Evolutionary conservation across 2,888 invertebrate species (phyloP).

Genomic region (Hydriomena furcata): DNA sequence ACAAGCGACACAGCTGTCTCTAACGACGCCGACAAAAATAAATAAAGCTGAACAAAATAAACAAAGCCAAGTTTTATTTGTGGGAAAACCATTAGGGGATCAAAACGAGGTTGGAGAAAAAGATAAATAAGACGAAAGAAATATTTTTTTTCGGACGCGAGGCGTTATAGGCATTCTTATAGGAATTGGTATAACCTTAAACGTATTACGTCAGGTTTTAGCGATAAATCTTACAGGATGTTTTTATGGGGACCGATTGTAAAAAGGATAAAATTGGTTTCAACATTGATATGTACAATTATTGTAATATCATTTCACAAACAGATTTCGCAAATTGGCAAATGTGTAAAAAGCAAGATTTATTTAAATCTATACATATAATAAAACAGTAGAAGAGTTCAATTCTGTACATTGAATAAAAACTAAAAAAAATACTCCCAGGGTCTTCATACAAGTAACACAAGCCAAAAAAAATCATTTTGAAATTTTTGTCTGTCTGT

Average conservation of each 20-base stretch:
- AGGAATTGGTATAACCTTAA: conserved; percentile 31
- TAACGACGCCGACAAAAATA: conserved; percentile 64
- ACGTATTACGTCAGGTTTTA: conserved; percentile 28
- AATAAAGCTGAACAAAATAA: conserved; percentile 68
- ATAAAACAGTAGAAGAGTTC: no score
- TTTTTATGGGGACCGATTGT: conserved; percentile 1
- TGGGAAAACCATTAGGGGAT: conserved; percentile 71
- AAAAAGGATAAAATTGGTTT: no score
- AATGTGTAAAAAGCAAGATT: no score
- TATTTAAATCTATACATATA: no score
- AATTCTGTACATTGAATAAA: no score
- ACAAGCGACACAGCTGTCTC: conserved; percentile 67
- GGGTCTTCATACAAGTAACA: no score
- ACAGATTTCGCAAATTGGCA: conserved; percentile 7
- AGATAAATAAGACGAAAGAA: conserved; percentile 58
- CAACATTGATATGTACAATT: no score
- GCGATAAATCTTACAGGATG: conserved; percentile 18
- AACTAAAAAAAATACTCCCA: no score
- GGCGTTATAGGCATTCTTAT: conserved; percentile 36
- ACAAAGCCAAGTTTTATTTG: conserved; percentile 72
- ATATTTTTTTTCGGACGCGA: conserved; percentile 44
- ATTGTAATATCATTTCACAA: no score
- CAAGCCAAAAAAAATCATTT: no score
- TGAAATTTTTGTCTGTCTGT: no score
- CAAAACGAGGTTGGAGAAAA: conserved; percentile 57